Evolutionary conservation across 2,888 invertebrate genomes (phyloP), one percentile per base, ranked within the genome.

Genomic region (Amitus sp.): DNA sequence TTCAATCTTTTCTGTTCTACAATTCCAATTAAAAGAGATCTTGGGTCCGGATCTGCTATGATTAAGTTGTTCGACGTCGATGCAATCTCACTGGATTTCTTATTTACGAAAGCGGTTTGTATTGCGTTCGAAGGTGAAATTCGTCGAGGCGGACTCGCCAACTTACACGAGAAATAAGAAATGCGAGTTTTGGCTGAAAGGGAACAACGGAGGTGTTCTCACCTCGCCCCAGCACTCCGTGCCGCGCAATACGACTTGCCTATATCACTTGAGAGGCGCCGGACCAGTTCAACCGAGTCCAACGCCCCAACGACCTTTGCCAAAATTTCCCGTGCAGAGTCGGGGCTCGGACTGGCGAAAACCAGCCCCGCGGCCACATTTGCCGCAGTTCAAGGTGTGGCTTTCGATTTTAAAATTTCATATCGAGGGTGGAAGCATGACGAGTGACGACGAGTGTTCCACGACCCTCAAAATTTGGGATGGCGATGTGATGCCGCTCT

Each of bases 401-500:
- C 86, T 94, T 68, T 93, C 93, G 4, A 89, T 94, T 71, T 85
- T 94, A 68, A 94, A 94, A 84, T 94, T 94, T 83, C 92, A 93
- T 84, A 89, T 92, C 69, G 89, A 89, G 66, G 87, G 87, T 53
- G 87, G 87, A 74, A 87, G 89, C 5, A 87, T 89, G 72, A 86
- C 89, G 68, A 79, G 82, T 65, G 90, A 90, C 74, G 90, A 91
- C 79, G 90, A 92, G 70, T 94, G 94, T 79, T 88, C 90, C 37
- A 93, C 93, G 65, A 91, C 92, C 83, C 84, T 94, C 71, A 91
- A 93, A 83, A 89, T 94, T 69, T 94, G 94, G 94, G 94, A 94
- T 78, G 94, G 94, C 1, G 83, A 82, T 47, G 78, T 83, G 70
- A 76, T 79, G 73, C 91, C 92, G 45, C 85, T 92, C 73, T 87